Conservation (phyloP, 2,797 vertebrate genomes). For the Botia almorhae region DNA sequence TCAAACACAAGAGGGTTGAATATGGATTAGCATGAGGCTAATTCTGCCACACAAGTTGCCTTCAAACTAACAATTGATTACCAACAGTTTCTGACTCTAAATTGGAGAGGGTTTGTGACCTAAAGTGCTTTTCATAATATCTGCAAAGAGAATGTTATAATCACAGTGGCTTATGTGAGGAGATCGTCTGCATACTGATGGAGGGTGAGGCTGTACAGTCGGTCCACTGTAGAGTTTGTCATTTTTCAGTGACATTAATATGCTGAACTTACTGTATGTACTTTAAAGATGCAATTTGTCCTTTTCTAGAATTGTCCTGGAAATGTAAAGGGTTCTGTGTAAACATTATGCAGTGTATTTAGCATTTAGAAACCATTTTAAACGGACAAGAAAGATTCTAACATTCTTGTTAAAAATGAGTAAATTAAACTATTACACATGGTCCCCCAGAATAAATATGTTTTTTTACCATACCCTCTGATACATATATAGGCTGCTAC, state of each 20-base stretch:
- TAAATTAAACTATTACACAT: neutral
- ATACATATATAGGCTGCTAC: neutral
- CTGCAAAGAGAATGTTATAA: slow-evolving; percentile 1
- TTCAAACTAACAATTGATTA: slow-evolving; percentile 34
- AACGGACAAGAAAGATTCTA: neutral
- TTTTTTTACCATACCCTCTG: neutral
- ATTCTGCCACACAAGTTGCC: slow-evolving; percentile 41
- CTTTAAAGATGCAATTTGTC: neutral
- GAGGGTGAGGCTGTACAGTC: neutral
- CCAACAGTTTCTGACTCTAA: slow-evolving; percentile 16
- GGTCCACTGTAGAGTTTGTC: slow-evolving; percentile 16
- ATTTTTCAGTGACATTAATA: neutral
- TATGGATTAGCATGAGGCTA: slow-evolving; percentile 58
- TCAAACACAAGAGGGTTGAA: slow-evolving; percentile 55
- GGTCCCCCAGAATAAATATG: neutral
- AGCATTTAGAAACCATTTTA: neutral
- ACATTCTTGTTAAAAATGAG: too few relatives aligned
- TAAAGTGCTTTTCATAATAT: neutral
- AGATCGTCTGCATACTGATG: neutral
- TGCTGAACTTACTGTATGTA: too few relatives aligned
- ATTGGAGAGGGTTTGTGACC: neutral
- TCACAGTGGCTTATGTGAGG: slow-evolving; percentile 13
- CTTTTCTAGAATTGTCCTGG: neutral
- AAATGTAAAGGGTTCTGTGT: neutral
- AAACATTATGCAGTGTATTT: neutral